Base-by-base conservation (phyloP, 2,888 invertebrate species). In the Hoplodrina ambigua region DNA sequence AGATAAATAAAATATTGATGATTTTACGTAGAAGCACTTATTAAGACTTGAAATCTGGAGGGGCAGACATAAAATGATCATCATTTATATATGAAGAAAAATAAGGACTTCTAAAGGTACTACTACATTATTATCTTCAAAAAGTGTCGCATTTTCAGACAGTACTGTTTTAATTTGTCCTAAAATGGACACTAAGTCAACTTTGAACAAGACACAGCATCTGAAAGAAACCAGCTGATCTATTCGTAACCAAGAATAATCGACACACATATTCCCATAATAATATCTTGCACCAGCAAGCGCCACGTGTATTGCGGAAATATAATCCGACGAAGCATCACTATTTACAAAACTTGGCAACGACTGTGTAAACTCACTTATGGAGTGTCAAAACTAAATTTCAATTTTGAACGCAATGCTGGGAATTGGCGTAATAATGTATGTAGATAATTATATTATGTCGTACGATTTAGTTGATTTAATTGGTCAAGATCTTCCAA, bases 321-420 rank as follows among this genome's bases (percentile, higher is more conserved):
- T 62, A 55, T 75, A 72, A 79, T 76, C 57, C 59, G n/a, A 4
- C 53, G 20, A 49, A 7, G 15, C 71, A 46, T 75, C 59, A 65
- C 55, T 56, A 78, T 69, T 75, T 66, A 59, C 54, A 55, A 72
- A 46, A 58, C 76, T 82, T 81, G 81, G 81, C 82, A 81, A 60
- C 72, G 55, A 54, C 56, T 75, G 65, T 63, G 69, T 67, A 79
- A 79, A 79, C 82, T 79, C 82, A 81, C 75, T 81, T 72, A 81
- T 50, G 66, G 66, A 59, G n/a, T 80, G 82, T 80, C 80, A 78
- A 71, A 82, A 81, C 54, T 59, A 37, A 70, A 78, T 78, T 64
- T 57, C 52, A 68, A 55, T 69, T 50, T 61, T 60, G 44, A 4
- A 46, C 52, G 57, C 52, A 25, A 25, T 46, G 30, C 56, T 64